These are phyloP conservation scores for Tachysurus fulvidraco DNA, from an alignment of 2,113 vertebrate genomes.

Conservation along the genomic window DNA sequence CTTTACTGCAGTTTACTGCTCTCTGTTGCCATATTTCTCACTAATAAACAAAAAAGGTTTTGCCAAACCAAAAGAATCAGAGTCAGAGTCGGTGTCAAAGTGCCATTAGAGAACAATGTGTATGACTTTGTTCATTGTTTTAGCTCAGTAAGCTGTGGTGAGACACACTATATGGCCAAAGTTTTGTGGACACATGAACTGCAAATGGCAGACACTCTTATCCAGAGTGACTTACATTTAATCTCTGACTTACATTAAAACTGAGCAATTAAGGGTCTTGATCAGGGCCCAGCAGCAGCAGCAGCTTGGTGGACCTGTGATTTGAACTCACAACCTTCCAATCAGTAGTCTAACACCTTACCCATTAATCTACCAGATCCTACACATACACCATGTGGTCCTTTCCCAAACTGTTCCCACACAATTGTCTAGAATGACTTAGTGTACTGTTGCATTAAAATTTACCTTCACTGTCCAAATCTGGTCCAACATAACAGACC, in stretches of 20 bases:
- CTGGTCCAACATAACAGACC: background rate
- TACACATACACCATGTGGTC: background rate
- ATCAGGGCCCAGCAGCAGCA: no score
- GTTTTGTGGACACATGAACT: background rate
- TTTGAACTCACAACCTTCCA: no score
- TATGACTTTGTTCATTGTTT: background rate
- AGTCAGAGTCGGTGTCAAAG: background rate
- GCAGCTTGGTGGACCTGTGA: no score
- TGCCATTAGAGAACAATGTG: background rate
- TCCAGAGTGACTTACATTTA: no score
- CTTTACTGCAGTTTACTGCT: background rate
- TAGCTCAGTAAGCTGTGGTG: background rate
- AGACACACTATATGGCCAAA: background rate
- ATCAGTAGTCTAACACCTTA: no score
- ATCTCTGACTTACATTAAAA: no score
- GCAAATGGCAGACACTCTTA: no score
- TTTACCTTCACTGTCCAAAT: background rate
- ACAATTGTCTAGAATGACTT: background rate
- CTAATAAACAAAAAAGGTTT: background rate
- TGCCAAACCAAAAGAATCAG: background rate
- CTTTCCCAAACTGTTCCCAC: background rate
- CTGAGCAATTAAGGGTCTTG: no score
- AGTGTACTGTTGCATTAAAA: background rate
- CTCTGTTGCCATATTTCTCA: background rate
- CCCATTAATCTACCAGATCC: no score